Evolutionary conservation across 2,888 invertebrate genomes (phyloP).

Genomic region (Tetramorium bicarinatum): DNA sequence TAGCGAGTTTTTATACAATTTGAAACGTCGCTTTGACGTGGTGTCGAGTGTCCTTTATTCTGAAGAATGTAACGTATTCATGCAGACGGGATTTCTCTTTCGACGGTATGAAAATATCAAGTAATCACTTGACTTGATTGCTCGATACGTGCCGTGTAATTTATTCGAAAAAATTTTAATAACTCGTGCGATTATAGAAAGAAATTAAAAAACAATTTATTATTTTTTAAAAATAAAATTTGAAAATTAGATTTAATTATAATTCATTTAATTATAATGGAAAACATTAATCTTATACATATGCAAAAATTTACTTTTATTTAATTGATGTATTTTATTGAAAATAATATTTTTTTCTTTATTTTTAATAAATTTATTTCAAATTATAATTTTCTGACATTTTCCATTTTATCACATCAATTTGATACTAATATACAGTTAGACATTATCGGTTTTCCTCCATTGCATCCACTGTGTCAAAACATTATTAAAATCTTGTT

Average conservation of each 20-base stretch:
- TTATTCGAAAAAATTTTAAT: neutral
- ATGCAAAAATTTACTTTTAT: neutral
- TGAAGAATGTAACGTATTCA: neutral
- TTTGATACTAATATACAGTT: neutral
- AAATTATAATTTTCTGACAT: neutral
- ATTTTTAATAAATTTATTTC: neutral
- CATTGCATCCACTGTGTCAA: too few species aligned
- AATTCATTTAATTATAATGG: too few species aligned
- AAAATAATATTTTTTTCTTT: neutral
- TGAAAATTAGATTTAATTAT: neutral
- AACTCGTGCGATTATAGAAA: neutral
- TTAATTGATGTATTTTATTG: neutral
- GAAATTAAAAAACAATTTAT: neutral
- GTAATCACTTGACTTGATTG: neutral
- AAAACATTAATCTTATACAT: neutral
- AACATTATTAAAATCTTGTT: neutral
- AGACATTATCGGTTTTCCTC: neutral
- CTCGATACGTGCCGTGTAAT: neutral
- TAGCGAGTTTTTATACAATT: constrained; percentile 56
- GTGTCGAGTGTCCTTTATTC: constrained; percentile 40
- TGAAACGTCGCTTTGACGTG: constrained; percentile 45
- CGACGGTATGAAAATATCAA: neutral
- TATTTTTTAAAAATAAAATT: neutral
- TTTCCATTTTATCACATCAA: neutral
- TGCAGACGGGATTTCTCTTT: constrained; percentile 32